Evolutionary conservation across 2,797 vertebrate genomes (phyloP), one percentile per base, ranked within the genome.

Genomic region (Lerista edwardsae): DNA sequence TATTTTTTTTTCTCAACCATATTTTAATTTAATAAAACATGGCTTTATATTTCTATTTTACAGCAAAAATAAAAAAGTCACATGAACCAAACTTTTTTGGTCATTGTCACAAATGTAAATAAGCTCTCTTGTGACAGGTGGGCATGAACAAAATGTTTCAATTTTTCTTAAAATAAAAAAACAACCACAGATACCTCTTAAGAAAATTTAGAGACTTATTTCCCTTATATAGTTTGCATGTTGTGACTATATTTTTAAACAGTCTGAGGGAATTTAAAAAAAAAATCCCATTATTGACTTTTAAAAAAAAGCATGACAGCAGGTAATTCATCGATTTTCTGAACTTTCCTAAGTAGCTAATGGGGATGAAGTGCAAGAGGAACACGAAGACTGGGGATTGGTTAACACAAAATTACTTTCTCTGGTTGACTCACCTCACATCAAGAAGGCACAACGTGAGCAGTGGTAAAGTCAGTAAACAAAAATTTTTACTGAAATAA

Each of bases 401-500:
- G 73, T 21, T 62, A 25, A 74, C 81, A 86, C 73, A 29, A 71
- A 55, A 61, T 61, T 25, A 25, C 51, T 0, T 1, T 90, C 77
- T 72, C 14, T 79, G 78, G 69, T 68, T 57, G 15, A 78, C 79
- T 84, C 75, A 78, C 62, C 75, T 88, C 85, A 82, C 61, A 86
- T 76, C 87, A 96, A 93, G 78, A 96, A 94, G 88, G 85, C 93
- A 95, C 92, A 89, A 93, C 91, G 61, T 88, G 90, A 94, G 82
- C 92, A 88, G 79, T 86, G 87, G 92, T 96, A 94, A 97, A 97
- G 96, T 98, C 97, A 97, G 97, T 98, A 98, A 99, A 98, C 97
- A 98, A 97, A 86, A 96, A 96, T 95, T 55, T 99, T 99, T 98
- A 99, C 97, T 98, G 97, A 97, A 97, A 98, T 97, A 97, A 62